A percentile compares a stretch with the other conserved stretches of the same genome.
phyloP scores from a whole-genome alignment of 1,140 invertebrate species.

The Microplitis demolitor region DNA sequence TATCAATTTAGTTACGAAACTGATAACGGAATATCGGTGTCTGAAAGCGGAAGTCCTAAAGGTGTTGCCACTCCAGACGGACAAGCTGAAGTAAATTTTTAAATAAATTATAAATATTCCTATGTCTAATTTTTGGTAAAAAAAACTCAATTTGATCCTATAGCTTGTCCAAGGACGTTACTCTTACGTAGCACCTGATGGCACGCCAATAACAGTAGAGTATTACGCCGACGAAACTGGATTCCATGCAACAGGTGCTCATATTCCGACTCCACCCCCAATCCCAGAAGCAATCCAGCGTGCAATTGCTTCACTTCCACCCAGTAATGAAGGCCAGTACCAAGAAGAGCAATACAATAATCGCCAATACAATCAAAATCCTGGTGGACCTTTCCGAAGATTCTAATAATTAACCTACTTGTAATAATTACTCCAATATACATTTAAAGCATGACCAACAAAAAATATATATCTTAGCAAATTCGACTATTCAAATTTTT shows the following conservation, averaged over 20 bases:
- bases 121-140: not conserved
- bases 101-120: not conserved
- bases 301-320: constrained; percentile 63
- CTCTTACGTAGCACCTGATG: constrained; percentile 77
- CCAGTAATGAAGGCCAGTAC: constrained; percentile 40
- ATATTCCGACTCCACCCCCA: constrained; percentile 66
- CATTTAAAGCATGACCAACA: not conserved
- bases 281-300: constrained; percentile 72
- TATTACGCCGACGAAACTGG: constrained; percentile 81
- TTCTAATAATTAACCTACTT: constrained; percentile 29
- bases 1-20: constrained; percentile 56
- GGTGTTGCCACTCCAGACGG: constrained; percentile 45
- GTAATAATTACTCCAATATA: too few species aligned
- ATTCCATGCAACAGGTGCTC: constrained; percentile 66
- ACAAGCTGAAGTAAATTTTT: constrained; percentile 43
- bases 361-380: constrained; percentile 29
- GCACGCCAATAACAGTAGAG: constrained; percentile 69
- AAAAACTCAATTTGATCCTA: not conserved
- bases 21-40: constrained; percentile 56
- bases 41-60: constrained; percentile 55
- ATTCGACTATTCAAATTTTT: not conserved
- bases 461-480: too few species aligned
- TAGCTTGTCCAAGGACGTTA: constrained; percentile 70
- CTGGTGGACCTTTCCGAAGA: constrained; percentile 31
- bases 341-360: constrained; percentile 30